Evolutionary conservation across 2,113 vertebrate genomes (phyloP), one percentile per base, ranked within the genome.

Genomic region (Urocolius indicus): DNA sequence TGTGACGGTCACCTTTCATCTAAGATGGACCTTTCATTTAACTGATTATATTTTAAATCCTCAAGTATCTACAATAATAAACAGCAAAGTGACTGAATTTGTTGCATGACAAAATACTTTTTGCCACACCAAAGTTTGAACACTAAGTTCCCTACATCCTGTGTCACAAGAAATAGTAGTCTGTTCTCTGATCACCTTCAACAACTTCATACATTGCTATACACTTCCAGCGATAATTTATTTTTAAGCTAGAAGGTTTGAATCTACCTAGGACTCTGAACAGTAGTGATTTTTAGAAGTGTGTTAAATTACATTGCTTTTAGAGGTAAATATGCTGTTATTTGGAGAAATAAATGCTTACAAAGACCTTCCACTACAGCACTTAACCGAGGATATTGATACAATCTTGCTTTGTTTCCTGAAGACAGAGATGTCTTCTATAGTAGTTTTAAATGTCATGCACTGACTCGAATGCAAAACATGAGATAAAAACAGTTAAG

Each of bases 311-410:
- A 67, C 5, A 5, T 48, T 80, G 63, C 24, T 79, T 85, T 19
- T 20, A 7, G 24, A 59, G 9, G 11, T 10, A 72, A 8, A 41
- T 36, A 30, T 7, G 66, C 20, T 59, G 2, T 32, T n/a, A 79
- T 24, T 20, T 45, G 18, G n/a, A 69, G 8, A 74, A 69, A 58
- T 4, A 78, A 66, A 77, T 32, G 26, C n/a, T 72, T 84, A 59
- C 0, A 2, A 75, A 72, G 49, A 34, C 12, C 10, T 84, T 22
- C 10, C 52, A 51, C 0, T 19, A 7, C 27, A 27, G 16, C 62
- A 32, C 9, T 20, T 75, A 63, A 49, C 8, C 51, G 9, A 89
- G 7, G 6, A 43, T 8, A n/a, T 38, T 5, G 57, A 46, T 14
- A 46, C 48, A 72, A 71, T 11, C 3, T 22, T 63, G 11, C 29